Base-by-base conservation (phyloP, 2,113 vertebrate genomes). In the Erythrocercus mccallii region DNA sequence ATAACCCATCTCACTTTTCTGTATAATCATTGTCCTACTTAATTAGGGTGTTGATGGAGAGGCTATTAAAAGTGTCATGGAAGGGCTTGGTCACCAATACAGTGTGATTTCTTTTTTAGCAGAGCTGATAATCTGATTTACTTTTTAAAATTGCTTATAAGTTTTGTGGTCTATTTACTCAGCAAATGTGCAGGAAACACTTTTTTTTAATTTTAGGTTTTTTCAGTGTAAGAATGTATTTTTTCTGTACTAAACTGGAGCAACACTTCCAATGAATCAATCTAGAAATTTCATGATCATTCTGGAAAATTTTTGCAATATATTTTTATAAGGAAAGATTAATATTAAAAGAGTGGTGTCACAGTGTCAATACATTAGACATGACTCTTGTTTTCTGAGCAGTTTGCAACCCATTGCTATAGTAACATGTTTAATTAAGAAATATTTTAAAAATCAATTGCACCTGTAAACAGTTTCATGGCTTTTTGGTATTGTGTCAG, bases 1-100 rank as follows among this genome's bases (percentile, higher is more conserved):
- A 64, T 73, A 92, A 72, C 31, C 38, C 81, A 95, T 91, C 54
- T 90, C 90, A 77, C 86, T 84, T 90, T 94, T 58, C 57, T 71
- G 81, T 73, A 42, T 70, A 53, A 28, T 70, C 68, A 74, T 91
- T 68, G 61, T 88, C 28, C 37, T 70, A 1, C 72, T 85, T 57
- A 72, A 89, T 85, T 54, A 74, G 70, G 28, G 53, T 76, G n/a
- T 89, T 92, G 48, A 65, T 21, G 37, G 65, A 92, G 69, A 91
- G 42, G 48, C 53, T 89, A 53, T 64, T 72, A 30, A 19, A 72
- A 13, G 48, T 80, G 38, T 91, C 69, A 50, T 91, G 77, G 88
- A 89, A 95, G 89, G 81, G 40, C 79, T 91, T 94, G 89, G 58
- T 89, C 61, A 65, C 45, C 61, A 33, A 45, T 56, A 10, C 17